A percentile compares a stretch with the other conserved stretches of the same genome.
Conservation (phyloP, 2,113 vertebrate genomes). For the Phalacrocorax carbo region DNA sequence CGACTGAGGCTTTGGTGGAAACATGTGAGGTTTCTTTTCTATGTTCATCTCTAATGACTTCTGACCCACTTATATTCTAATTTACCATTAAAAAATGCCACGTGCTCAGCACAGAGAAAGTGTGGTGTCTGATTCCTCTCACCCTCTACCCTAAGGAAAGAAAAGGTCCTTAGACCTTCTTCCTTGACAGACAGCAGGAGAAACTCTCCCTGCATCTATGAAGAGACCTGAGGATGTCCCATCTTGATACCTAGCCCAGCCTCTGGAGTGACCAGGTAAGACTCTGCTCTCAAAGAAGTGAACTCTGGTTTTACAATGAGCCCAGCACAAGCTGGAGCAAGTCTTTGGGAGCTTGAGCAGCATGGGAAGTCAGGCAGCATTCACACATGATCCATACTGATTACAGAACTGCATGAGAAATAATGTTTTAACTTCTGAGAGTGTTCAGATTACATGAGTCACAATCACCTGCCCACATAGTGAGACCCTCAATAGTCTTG, state of each 20-base stretch:
- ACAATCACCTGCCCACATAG: background rate
- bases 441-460: background rate
- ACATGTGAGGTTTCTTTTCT: background rate
- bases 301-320: background rate
- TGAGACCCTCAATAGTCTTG: fast-evolving
- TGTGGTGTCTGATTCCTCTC: background rate
- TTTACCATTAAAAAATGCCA: background rate
- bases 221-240: background rate
- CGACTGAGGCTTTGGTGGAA: background rate
- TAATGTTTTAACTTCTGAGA: background rate
- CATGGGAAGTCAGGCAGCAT: background rate
- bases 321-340: background rate
- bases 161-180: background rate
- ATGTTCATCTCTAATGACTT: background rate
- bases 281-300: background rate
- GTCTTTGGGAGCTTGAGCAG: background rate
- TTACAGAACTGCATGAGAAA: background rate
- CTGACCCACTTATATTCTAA: background rate
- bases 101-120: background rate
- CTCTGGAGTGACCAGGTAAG: background rate
- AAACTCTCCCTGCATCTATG: background rate
- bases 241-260: background rate
- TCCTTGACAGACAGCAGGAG: background rate
- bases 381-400: background rate
- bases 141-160: background rate